Percentiles rank a stretch among this genome's conserved stretches.
phyloP scores from a whole-genome alignment of 2,113 vertebrate species.

The Zeus faber region DNA sequence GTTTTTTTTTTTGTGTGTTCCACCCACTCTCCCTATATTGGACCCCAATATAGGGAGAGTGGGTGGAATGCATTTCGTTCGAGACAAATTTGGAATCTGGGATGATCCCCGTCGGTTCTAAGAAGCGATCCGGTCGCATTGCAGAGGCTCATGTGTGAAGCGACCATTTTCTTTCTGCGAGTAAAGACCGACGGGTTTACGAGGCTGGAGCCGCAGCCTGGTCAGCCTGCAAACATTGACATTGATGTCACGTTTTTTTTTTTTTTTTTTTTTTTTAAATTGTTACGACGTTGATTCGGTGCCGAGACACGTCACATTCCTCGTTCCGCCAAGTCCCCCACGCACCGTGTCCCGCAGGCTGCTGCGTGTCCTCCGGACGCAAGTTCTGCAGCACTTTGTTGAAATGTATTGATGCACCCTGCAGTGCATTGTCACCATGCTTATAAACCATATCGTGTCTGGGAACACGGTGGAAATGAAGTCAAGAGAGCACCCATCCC shows the following conservation, averaged over 20 bases:
- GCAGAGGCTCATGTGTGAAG: constrained; percentile 72
- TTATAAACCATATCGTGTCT: constrained; percentile 22
- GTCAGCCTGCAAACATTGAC: neutral
- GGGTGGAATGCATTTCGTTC: no score
- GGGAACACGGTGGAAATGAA: constrained; percentile 17
- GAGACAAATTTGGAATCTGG: no score
- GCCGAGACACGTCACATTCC: no score
- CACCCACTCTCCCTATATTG: constrained; percentile 4
- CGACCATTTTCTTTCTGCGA: constrained; percentile 73
- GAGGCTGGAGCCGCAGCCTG: neutral
- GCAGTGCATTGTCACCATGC: no score
- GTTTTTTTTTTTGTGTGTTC: constrained; percentile 14
- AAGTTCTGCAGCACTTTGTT: neutral
- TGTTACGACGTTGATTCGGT: no score
- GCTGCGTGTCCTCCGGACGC: constrained; percentile 7
- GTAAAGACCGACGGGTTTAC: constrained; percentile 39
- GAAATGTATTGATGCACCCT: neutral
- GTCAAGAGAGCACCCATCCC: constrained; percentile 16
- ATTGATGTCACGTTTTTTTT: neutral
- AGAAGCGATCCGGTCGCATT: constrained; percentile 74
- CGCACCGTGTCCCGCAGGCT: no score
- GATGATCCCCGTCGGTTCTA: no score
- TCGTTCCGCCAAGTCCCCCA: constrained; percentile 19
- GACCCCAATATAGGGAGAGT: neutral
- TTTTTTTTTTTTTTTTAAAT: no score